Evolutionary conservation across 2,888 invertebrate species (phyloP), one percentile per base, ranked within the genome.

Genomic region (Phlogophora meticulosa): DNA sequence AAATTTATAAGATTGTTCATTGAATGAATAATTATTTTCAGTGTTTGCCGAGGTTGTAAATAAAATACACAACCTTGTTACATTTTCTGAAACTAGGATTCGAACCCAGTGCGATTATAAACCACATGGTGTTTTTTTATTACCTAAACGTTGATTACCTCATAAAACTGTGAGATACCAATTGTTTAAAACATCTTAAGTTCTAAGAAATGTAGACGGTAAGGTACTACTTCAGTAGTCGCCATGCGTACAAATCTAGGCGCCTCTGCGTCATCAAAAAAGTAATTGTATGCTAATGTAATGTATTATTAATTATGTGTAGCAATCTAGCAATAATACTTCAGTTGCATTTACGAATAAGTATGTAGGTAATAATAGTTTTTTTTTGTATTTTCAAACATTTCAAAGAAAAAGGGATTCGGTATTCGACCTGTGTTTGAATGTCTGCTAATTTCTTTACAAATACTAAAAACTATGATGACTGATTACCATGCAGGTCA

Each of bases 261-360:
- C 75, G 78, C 67, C 72, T 58, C 46, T 72, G 63, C 78, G 74
- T 80, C 76, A 80, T 63, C 58, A 40, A 48, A 52, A 70, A 36
- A 38, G 57, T 59, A 68, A 80, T 80, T 73, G 76, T 80, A 63
- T 70, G 80, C 66, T 45, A 70, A 70, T 70, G 13, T 38, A 63
- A 72, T 65, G 36, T 53, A 46, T 43, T 52, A 63, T 53, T 63
- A 55, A 32, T 61, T 56, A 40, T 71, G n/a, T 53, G 22, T 38
- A n/a, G 3, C 24, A 43, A 53, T 32, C 17, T 9, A 20, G 13
- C 13, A 20, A 36, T 32, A 28, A 51, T 55, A 46, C 52, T 9
- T 51, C 9, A 20, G 4, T 34, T 36, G 51, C 17, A 38, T 45
- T 58, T 32, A 15, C 11, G 20, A 45, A 46, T 17, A 17, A 34